Conservation (phyloP, 2,797 vertebrate species). For the Vultur gryphus region DNA sequence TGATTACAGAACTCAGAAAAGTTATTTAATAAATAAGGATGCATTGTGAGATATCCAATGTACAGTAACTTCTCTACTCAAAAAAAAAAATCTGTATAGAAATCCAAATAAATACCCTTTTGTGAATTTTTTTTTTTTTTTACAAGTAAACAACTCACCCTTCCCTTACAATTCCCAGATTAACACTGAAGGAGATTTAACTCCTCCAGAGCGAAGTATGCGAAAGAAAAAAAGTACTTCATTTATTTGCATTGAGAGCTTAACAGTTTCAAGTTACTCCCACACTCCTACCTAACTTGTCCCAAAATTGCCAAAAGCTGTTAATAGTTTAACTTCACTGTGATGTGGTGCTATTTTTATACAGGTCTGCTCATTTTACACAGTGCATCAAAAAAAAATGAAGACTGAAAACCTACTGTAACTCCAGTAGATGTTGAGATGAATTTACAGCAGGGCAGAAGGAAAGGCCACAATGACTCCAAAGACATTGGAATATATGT, state of each 20-base stretch:
- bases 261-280: not conserved
- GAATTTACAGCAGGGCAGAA: not conserved
- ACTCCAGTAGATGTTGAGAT: not conserved
- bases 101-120: not conserved
- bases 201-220: not conserved
- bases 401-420: not conserved
- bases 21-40: constrained; percentile 34
- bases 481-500: not conserved
- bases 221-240: not conserved
- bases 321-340: not conserved
- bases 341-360: not conserved
- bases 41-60: not conserved
- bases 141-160: not conserved
- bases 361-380: not conserved
- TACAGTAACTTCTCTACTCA: not conserved
- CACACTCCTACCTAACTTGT: not conserved
- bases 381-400: not conserved
- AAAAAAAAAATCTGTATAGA: not conserved
- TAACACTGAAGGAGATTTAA: not conserved
- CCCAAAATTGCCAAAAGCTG: not conserved
- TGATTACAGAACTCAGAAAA: not conserved
- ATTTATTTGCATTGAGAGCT: not conserved
- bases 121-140: not conserved
- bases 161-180: not conserved
- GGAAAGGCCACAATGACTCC: not conserved